phyloP scores from a whole-genome alignment of 2,888 invertebrate genomes.

The Tipula unca region DNA sequence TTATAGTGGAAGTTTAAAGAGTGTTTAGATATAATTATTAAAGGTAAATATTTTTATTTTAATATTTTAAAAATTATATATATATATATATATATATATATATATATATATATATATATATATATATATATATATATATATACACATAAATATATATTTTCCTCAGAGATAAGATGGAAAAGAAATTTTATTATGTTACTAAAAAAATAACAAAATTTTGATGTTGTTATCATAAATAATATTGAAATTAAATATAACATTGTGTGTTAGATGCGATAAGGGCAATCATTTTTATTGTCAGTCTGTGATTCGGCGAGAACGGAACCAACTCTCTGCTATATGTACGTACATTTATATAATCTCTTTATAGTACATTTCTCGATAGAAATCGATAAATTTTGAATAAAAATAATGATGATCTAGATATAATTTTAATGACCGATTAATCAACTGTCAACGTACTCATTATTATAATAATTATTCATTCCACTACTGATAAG shows the following conservation, averaged over 20 bases:
- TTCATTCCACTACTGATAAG: background rate
- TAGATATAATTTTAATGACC: background rate
- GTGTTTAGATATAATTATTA: background rate
- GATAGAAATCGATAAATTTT: background rate
- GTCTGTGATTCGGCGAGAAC: background rate
- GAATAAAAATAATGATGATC: background rate
- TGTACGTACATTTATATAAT: background rate
- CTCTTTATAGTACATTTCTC: background rate
- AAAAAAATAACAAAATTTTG: background rate
- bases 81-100: too few species aligned
- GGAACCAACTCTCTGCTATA: background rate
- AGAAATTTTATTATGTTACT: background rate
- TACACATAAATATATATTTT: background rate
- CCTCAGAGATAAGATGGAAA: background rate
- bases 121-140: background rate
- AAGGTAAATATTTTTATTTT: background rate
- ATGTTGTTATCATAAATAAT: background rate
- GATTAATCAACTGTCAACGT: background rate
- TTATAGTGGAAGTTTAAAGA: background rate
- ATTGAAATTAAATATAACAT: slow-evolving; percentile 8
- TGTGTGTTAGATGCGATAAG: background rate
- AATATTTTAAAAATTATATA: background rate
- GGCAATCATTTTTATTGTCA: background rate
- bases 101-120: background rate
- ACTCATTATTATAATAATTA: background rate